Evolutionary conservation across 2,113 vertebrate species (phyloP), one percentile per base, ranked within the genome.

Genomic region (Oreochromis spilurus): DNA sequence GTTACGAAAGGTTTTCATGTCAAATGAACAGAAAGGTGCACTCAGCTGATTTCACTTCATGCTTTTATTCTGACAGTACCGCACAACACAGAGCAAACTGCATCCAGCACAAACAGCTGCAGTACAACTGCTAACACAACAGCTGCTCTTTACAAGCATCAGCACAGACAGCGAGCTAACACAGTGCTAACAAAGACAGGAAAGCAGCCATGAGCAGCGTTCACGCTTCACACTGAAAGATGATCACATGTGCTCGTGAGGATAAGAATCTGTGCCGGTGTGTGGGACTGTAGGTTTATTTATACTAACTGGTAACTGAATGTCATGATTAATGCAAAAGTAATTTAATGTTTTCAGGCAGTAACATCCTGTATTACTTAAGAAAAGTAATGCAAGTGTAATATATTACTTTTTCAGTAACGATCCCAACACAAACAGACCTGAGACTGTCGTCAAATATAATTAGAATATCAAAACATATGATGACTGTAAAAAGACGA

Each of bases 141-240:
- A 11, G 5, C 29, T 62, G 29, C 58, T 62, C 58, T 34, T 62
- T 34, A 29, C 55, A 31, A 58, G 26, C 55, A 62, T 34, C 58
- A 11, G 58, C 31, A 19, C 16, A 19, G 31, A 19, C 16, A 19
- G 58, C 3, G 9, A 34, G 3, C 29, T 11, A 34, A 11, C 58
- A 4, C 58, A 4, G 4, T 0, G 58, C 29, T 62, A 62, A 0
- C 58, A 34, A 19, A 29, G 9, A 19, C 5, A 2, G 29, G 34
- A 34, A 62, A 11, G 58, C 58, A 19, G 29, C 2, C 2, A 34
- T 4, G 58, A 62, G 29, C 58, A 60, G 58, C 2, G 29, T 34
- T 34, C 29, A 5, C 0, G 57, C 57, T 17, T 31, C 57, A 19
- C 29, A 19, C 16, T 62, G 2, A 62, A 62, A 62, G 16, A 62